Conservation (phyloP, 2,797 vertebrate genomes). For the Onychomys leucogaster region DNA sequence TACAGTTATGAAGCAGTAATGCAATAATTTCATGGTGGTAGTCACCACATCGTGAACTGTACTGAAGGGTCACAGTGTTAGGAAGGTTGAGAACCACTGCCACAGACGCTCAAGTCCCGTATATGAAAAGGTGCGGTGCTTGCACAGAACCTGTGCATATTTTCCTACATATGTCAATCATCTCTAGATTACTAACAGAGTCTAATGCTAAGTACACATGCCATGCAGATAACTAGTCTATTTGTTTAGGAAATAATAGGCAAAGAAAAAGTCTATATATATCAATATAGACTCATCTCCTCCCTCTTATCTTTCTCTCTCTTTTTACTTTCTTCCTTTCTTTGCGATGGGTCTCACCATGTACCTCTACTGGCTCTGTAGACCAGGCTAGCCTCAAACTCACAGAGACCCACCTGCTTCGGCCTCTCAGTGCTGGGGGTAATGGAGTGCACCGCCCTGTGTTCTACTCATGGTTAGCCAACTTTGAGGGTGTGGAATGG, state of each 20-base stretch:
- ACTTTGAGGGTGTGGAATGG: background rate
- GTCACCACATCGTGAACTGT: background rate
- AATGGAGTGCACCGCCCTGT: rapidly evolving
- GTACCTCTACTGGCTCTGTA: background rate
- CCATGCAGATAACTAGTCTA: background rate
- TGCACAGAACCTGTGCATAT: background rate
- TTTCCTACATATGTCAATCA: background rate
- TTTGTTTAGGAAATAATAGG: background rate
- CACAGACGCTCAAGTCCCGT: background rate
- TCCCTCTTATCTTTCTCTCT: background rate
- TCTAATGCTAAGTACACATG: background rate
- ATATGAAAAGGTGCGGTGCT: background rate
- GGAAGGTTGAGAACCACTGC: background rate
- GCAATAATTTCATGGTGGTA: background rate
- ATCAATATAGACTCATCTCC: background rate
- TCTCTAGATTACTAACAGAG: background rate
- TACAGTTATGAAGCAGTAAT: background rate
- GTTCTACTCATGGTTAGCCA: background rate
- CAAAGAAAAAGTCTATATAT: background rate
- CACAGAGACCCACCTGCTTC: background rate
- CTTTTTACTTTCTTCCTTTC: background rate
- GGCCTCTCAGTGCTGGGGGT: background rate
- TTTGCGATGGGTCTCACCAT: too few species aligned
- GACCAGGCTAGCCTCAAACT: background rate
- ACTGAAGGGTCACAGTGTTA: background rate